Evolutionary conservation across 2,797 vertebrate genomes (phyloP).

Genomic region (Myotis findleyi): DNA sequence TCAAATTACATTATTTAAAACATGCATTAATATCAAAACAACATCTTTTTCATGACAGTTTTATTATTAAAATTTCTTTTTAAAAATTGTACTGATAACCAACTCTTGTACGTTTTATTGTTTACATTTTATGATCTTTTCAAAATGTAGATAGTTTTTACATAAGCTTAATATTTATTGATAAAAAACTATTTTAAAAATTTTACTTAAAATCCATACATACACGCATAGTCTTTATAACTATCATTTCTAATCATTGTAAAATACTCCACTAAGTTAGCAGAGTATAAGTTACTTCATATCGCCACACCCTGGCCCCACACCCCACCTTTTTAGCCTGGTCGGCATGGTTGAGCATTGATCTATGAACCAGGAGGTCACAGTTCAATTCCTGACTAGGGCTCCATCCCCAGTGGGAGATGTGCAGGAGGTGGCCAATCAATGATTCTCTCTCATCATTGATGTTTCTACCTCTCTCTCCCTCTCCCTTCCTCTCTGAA

Average conservation of each 20-base stretch:
- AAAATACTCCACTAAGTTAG: neutral
- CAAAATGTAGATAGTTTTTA: neutral
- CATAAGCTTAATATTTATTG: neutral
- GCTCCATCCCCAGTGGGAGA: too few relatives aligned
- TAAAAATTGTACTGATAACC: neutral
- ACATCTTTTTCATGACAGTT: neutral
- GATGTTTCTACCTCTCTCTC: too few relatives aligned
- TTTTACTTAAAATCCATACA: conserved; percentile 3
- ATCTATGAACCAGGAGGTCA: too few relatives aligned
- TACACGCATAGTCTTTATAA: neutral
- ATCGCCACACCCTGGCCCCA: too few relatives aligned
- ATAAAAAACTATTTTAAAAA: neutral
- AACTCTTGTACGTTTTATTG: neutral
- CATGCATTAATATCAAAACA: neutral
- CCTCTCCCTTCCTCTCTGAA: too few relatives aligned
- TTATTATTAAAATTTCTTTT: neutral
- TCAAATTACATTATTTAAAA: neutral
- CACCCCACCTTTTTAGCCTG: neutral
- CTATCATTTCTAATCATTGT: neutral
- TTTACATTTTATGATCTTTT: neutral
- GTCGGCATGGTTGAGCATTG: too few relatives aligned
- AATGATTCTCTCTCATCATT: too few relatives aligned
- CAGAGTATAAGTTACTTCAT: neutral
- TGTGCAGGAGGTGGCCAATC: too few relatives aligned
- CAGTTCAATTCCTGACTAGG: too few relatives aligned